A percentile compares a stretch with the other conserved stretches of the same genome.
These are phyloP conservation scores for Apamea sordens DNA, from an alignment of 2,888 invertebrate species.

Conservation along the genomic window DNA sequence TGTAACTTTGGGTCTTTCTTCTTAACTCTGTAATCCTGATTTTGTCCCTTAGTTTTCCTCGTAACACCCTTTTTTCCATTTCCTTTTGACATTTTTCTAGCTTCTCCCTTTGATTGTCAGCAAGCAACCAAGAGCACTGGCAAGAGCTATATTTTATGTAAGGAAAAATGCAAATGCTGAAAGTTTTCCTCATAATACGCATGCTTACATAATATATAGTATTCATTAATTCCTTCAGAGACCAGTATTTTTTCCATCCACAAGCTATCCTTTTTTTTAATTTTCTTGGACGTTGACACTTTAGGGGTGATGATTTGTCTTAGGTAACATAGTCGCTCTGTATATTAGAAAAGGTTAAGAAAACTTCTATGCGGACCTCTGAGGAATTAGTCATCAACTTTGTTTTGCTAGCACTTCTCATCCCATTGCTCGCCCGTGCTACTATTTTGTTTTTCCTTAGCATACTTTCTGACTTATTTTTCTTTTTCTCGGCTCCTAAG, in stretches of 20 bases:
- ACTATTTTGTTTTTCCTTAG: too few species aligned
- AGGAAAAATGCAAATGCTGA: neutral
- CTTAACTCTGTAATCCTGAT: neutral
- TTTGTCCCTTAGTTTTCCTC: neutral
- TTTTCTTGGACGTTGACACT: neutral
- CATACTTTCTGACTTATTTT: too few species aligned
- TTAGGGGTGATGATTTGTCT: neutral
- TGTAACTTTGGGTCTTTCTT: neutral
- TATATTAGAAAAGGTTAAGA: neutral
- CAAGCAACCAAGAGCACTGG: neutral
- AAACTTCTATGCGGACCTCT: neutral
- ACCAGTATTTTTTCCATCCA: neutral
- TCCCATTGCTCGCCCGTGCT: too few species aligned
- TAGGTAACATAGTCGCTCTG: neutral
- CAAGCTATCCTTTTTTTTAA: neutral
- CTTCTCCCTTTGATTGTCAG: neutral
- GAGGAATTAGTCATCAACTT: neutral
- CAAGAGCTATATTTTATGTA: too few species aligned
- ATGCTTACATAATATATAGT: too few species aligned
- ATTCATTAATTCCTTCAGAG: neutral
- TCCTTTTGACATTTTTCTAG: neutral
- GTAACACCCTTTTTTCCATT: neutral
- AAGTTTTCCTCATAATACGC: neutral
- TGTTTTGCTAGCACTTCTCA: neutral
- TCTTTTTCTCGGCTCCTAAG: too few species aligned